These are phyloP conservation scores for Osmerus mordax DNA, from an alignment of 2,113 vertebrate genomes.

Conservation along the genomic window DNA sequence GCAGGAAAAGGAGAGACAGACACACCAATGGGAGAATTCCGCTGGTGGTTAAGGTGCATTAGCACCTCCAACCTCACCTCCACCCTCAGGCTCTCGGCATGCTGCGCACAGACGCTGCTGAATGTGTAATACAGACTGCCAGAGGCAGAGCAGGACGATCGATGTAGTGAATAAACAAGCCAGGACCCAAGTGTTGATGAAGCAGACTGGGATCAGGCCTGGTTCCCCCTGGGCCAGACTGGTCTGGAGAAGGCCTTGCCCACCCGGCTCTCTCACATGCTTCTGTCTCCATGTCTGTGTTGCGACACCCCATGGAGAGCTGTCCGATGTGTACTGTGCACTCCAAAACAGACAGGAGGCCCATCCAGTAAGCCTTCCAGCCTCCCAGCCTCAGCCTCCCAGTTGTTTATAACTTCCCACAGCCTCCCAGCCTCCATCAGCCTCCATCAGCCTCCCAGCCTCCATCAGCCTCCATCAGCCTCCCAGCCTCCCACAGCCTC, in stretches of 20 bases:
- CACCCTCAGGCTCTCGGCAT: slow-evolving; percentile 19
- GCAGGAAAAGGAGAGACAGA: not conserved
- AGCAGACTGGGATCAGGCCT: slow-evolving; percentile 57
- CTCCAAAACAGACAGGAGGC: too few species aligned
- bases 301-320: too few species aligned
- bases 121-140: slow-evolving; percentile 47
- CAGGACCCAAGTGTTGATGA: slow-evolving; percentile 58
- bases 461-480: too few species aligned
- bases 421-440: too few species aligned
- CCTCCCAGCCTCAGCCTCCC: too few species aligned
- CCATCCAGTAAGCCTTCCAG: too few species aligned
- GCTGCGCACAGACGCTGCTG: slow-evolving; percentile 7
- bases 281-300: too few species aligned
- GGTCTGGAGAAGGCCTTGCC: slow-evolving; percentile 9
- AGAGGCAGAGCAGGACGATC: slow-evolving; percentile 45
- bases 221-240: too few species aligned
- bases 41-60: slow-evolving; percentile 23
- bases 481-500: too few species aligned
- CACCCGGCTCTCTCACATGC: not conserved
- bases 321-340: too few species aligned
- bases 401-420: not conserved
- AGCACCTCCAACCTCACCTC: slow-evolving; percentile 7
- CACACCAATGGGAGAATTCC: slow-evolving; percentile 17
- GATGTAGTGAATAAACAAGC: slow-evolving; percentile 60
- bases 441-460: too few species aligned